These are phyloP conservation scores for Balaenoptera acutorostrata DNA, from an alignment of 2,113 vertebrate species.

Conservation along the genomic window DNA sequence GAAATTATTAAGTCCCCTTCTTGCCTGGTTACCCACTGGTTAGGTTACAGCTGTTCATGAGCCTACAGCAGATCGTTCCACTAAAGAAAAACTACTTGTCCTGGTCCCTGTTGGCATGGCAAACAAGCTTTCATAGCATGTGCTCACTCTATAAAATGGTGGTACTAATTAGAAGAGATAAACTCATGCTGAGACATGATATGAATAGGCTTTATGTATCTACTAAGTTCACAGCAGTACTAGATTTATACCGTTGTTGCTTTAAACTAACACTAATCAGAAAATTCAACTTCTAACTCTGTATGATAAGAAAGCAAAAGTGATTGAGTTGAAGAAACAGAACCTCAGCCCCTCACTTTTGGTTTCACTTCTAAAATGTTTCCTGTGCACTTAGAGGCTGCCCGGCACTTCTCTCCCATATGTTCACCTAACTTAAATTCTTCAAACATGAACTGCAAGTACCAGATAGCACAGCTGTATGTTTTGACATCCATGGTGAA, in stretches of 20 bases:
- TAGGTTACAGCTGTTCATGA: slow-evolving; percentile 66
- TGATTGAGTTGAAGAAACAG: slow-evolving; percentile 63
- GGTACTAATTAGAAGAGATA: slow-evolving; percentile 86
- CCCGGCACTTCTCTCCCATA: slow-evolving; percentile 61
- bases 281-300: slow-evolving; percentile 76
- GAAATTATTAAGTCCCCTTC: slow-evolving; percentile 78
- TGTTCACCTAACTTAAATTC: slow-evolving; percentile 70
- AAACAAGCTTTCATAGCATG: slow-evolving; percentile 83
- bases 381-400: slow-evolving; percentile 34
- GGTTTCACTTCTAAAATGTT: slow-evolving; percentile 46
- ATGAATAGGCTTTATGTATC: slow-evolving; percentile 83
- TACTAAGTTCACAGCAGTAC: slow-evolving; percentile 85
- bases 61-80: slow-evolving; percentile 62
- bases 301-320: slow-evolving; percentile 65
- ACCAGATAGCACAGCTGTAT: slow-evolving; percentile 82
- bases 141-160: slow-evolving; percentile 81
- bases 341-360: slow-evolving; percentile 49
- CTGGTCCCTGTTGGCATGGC: slow-evolving; percentile 79
- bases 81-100: slow-evolving; percentile 64
- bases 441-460: slow-evolving; percentile 70
- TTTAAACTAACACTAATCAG: slow-evolving; percentile 80
- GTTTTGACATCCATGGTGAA: slow-evolving; percentile 91
- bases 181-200: slow-evolving; percentile 85
- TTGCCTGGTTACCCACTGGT: slow-evolving; percentile 80
- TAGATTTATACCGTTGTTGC: slow-evolving; percentile 80